phyloP scores from a whole-genome alignment of 2,113 vertebrate genomes.

The Nanorana parkeri region DNA sequence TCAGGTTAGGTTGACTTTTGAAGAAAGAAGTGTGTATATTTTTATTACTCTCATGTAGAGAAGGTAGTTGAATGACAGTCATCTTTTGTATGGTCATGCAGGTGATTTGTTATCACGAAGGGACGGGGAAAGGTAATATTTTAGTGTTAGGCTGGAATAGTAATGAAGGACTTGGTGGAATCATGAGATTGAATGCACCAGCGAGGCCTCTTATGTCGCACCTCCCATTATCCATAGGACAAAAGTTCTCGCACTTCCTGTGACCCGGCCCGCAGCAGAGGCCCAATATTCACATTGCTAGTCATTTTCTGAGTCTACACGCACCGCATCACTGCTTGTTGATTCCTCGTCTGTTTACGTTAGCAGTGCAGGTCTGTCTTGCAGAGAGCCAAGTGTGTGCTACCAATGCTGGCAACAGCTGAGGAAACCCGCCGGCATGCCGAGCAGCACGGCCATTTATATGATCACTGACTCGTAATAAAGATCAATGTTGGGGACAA shows the following conservation, averaged over 20 bases:
- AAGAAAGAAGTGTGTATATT: neutral
- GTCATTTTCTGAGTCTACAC: constrained; percentile 31
- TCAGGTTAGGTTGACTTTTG: neutral
- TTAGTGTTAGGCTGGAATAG: neutral
- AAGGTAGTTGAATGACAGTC: constrained; percentile 8
- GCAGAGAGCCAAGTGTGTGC: constrained; percentile 10
- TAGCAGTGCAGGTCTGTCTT: constrained; percentile 44
- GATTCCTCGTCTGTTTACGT: constrained; percentile 52
- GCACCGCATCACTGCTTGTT: constrained; percentile 40
- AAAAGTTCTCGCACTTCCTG: neutral
- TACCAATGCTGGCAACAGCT: constrained; percentile 20
- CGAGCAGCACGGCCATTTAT: constrained; percentile 36
- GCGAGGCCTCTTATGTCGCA: constrained; percentile 20
- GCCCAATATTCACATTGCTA: constrained; percentile 30
- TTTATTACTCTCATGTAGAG: constrained; percentile 26
- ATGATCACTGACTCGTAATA: constrained; percentile 50
- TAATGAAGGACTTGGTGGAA: neutral
- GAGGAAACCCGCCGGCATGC: constrained; percentile 7
- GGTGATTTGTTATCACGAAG: constrained; percentile 20
- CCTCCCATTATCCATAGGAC: constrained; percentile 7
- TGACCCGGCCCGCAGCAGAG: neutral
- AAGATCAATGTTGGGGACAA: constrained; percentile 50
- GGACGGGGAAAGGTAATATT: neutral
- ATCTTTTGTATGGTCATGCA: constrained; percentile 13
- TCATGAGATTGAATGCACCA: constrained; percentile 49